Evolutionary conservation across 2,113 vertebrate species (phyloP), one percentile per base, ranked within the genome.

Genomic region (Ameiurus melas): DNA sequence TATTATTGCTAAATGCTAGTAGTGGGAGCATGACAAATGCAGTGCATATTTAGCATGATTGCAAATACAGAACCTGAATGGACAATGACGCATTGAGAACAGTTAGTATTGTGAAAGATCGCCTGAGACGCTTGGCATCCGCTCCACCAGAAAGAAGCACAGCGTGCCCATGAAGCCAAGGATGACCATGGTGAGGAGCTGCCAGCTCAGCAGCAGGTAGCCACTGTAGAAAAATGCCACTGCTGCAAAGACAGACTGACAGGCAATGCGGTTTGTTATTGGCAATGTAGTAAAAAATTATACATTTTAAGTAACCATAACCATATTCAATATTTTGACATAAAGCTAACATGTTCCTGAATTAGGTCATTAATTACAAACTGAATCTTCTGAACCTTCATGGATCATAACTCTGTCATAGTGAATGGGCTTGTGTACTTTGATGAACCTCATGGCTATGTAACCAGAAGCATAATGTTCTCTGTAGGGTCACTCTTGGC

Each of bases 181-280:
- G 5, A 96, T 8, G 89, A 98, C 96, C 97, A 99, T 97, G 91
- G 97, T 91, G 86, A 99, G 96, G 33, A 99, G 97, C 88, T 99
- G 98, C 98, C 98, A 99, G 87, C 95, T 96, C 66, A 99, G 94
- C 22, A 98, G 94, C 20, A 99, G 93, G 92, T 98, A 97, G 84
- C 98, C 97, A 90, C 98, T 98, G 96, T 99, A 99, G 97, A 99
- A 98, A 93, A 97, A 99, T 0, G 98, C 98, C 90, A 97, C 90
- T 0, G 98, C 98, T 86, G 98, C 97, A 80, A 96, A 97, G 77
- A 99, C 93, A 66, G 98, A 99, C 98, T 99, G 91, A 36, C 57
- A 88, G 83, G 5, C 71, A 86, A 86, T 9, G 75, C 36, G 89
- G 4, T 16, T 19, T 19, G 20, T 86, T 77, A 77, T 9, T 43